A percentile compares a stretch with the other conserved stretches of the same genome.
Conservation (phyloP, 1,140 invertebrate species). For the Drosophila sp. region DNA sequence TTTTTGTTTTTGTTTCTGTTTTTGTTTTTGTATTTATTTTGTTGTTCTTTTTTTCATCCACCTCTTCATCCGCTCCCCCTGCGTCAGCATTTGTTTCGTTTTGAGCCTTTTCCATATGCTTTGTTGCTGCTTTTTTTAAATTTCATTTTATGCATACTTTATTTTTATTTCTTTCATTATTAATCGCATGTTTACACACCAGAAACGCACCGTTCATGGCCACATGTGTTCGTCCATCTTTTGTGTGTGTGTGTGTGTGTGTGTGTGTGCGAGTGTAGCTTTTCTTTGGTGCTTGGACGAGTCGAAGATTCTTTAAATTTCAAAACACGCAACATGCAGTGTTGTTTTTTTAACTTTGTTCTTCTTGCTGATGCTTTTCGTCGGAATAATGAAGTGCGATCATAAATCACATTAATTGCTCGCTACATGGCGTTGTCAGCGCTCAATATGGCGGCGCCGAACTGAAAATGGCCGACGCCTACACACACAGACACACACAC, state of each 20-base stretch:
- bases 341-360: slow-evolving; percentile 20
- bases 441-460: slow-evolving; percentile 65
- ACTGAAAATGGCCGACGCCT: slow-evolving; percentile 44
- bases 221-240: slow-evolving; percentile 19
- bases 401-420: slow-evolving; percentile 79
- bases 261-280: slow-evolving; percentile 3
- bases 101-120: slow-evolving; percentile 42
- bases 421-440: slow-evolving; percentile 62
- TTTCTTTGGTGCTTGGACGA: neutral
- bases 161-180: slow-evolving; percentile 78
- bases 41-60: neutral
- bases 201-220: slow-evolving; percentile 56
- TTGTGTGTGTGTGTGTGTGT: slow-evolving; percentile 17
- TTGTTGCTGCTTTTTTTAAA: slow-evolving; percentile 54
- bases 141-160: slow-evolving; percentile 72
- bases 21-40: slow-evolving; percentile 25
- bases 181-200: slow-evolving; percentile 78
- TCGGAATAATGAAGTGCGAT: slow-evolving; percentile 67
- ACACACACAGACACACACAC: neutral
- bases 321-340: slow-evolving; percentile 43
- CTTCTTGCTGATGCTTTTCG: too few species aligned
- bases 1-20: slow-evolving; percentile 33
- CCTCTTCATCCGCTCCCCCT: neutral
- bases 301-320: slow-evolving; percentile 63
- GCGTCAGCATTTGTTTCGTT: slow-evolving; percentile 10